Evolutionary conservation across 1,140 invertebrate genomes (phyloP), one percentile per base, ranked within the genome.

Genomic region (Nomia melanderi): DNA sequence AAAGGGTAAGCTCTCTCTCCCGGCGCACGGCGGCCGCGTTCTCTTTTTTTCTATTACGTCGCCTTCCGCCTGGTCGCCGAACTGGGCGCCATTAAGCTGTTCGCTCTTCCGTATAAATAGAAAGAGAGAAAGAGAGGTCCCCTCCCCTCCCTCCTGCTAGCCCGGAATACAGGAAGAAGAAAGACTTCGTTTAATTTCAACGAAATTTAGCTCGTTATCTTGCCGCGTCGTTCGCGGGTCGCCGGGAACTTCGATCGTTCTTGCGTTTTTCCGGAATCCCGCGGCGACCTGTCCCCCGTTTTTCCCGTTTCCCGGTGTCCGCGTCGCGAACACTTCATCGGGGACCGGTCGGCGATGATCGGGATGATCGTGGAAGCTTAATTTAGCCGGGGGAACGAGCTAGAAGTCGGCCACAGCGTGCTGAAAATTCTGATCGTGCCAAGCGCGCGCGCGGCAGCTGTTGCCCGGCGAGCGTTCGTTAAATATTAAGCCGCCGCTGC

Each of bases 41-140:
- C 69, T 59, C 69, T 73, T 71, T 69, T 39, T 89, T 85, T 79
- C 86, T 86, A 91, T 91, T 92, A 91, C 84, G 83, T 86, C 79
- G 78, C 85, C 83, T 88, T 90, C 88, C 88, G 87, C 86, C 83
- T 89, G 86, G 81, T 86, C 87, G 85, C 83, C 73, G 85, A 84
- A 86, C 82, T 87, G 84, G 87, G 86, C 84, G 86, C 87, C 87
- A 91, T 92, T 92, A 92, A 90, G 86, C 84, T 83, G 84, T 87
- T 86, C 88, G 82, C 86, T 90, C 87, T 87, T 82, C 85, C 89
- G 85, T 91, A 87, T 86, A 88, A 88, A 76, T 83, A 78, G 79
- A 74, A 64, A 86, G 84, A 86, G 81, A 74, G 41, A 72, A 39
- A 79, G 63, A 66, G 57, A 67, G 74, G n/a, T n/a, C n/a, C n/a